These are phyloP conservation scores for Haplochromis burtoni DNA, from an alignment of 2,113 vertebrate species.

Conservation along the genomic window DNA sequence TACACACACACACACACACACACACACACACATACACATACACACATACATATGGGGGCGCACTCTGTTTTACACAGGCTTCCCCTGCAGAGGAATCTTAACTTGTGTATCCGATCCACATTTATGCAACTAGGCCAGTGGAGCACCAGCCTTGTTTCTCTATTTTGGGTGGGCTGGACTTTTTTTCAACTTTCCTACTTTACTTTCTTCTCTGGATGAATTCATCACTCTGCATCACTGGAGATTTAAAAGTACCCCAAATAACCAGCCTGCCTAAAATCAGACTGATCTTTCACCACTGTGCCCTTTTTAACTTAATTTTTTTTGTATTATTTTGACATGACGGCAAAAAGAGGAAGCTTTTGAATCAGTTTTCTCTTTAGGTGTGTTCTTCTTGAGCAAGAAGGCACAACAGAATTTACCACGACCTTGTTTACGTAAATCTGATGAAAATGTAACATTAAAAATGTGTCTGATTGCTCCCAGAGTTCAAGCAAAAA, in stretches of 20 bases:
- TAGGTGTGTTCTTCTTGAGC: neutral
- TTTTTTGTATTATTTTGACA: neutral
- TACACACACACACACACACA: too few relatives aligned
- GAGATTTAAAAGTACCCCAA: neutral
- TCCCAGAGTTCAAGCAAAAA: neutral
- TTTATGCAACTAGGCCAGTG: conserved; percentile 39
- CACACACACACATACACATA: too few relatives aligned
- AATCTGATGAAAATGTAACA: neutral
- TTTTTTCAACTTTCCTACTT: neutral
- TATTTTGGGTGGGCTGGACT: conserved; percentile 15
- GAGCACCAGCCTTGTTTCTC: neutral
- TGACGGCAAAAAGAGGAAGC: neutral
- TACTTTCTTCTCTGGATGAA: neutral
- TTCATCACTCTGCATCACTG: neutral
- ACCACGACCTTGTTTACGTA: neutral
- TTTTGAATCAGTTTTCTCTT: neutral
- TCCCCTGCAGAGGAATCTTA: neutral
- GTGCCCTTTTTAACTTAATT: neutral
- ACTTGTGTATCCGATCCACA: neutral
- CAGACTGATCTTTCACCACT: neutral
- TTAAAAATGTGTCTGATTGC: neutral
- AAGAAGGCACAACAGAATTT: neutral
- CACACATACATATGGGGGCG: too few relatives aligned
- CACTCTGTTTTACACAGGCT: neutral
- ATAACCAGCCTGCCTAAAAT: neutral